phyloP scores from a whole-genome alignment of 2,113 vertebrate genomes.

The Macrotis lagotis region DNA sequence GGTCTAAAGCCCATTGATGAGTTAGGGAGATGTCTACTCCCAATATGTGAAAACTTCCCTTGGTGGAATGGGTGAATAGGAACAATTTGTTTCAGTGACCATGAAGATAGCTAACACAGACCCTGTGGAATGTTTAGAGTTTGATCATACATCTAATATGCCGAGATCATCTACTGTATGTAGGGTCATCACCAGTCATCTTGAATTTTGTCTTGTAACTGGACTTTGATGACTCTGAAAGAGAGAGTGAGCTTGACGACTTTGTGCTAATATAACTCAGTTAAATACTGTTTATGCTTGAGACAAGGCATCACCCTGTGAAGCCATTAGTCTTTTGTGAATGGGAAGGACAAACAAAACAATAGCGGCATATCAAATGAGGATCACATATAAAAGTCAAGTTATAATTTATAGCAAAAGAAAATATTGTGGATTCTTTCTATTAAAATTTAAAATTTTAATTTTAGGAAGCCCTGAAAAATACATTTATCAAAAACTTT shows the following conservation, averaged over 20 bases:
- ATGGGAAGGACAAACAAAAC: too few species aligned
- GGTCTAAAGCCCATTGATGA: neutral
- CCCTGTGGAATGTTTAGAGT: neutral
- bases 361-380: neutral
- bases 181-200: neutral
- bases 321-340: neutral
- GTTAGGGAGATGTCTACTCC: neutral
- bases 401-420: conserved; percentile 1
- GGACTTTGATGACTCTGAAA: neutral
- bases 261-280: neutral
- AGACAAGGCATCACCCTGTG: neutral
- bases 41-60: neutral
- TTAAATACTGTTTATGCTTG: neutral
- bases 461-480: conserved; percentile 80
- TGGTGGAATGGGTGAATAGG: neutral
- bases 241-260: neutral
- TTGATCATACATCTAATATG: neutral
- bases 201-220: neutral
- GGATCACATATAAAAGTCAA: neutral
- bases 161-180: neutral
- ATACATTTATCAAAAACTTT: conserved; percentile 80
- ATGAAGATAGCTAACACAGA: neutral
- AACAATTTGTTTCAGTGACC: neutral
- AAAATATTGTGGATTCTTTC: neutral
- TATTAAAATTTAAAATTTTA: neutral